Evolutionary conservation across 2,797 vertebrate species (phyloP), one percentile per base, ranked within the genome.

Genomic region (Prunella strophiata): DNA sequence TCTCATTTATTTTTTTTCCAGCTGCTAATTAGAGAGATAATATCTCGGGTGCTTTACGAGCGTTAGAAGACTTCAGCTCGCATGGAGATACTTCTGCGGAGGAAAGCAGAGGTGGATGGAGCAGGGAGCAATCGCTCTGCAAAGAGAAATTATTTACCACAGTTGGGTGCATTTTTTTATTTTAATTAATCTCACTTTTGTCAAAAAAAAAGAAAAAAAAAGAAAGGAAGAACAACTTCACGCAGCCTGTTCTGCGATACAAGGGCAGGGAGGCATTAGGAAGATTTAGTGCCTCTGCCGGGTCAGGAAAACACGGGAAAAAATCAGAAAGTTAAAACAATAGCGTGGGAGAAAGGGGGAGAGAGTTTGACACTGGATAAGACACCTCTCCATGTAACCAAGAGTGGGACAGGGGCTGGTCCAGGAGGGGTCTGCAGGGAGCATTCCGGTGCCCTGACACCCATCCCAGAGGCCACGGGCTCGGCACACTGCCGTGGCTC

Each of bases 1-100:
- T 97, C 58, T 78, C 25, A 52, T 85, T 93, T 96, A 88, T 86
- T 90, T 92, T 94, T 94, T 91, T 82, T 74, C 94, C 91, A 91
- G 88, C 92, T 91, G 95, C 96, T 98, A 97, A 98, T 98, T 97
- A 97, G 90, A 95, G 91, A 89, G 95, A 96, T 97, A 97, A 70
- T 78, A 97, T 97, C 97, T 95, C n/a, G 34, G 96, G 92, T 94
- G 95, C 90, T 97, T 97, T 97, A 93, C 8, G 59, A 98, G 89
- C 86, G 15, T 68, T 86, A 94, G 91, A 96, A 91, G 72, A 96
- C 87, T 96, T 80, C 84, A 67, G 92, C 76, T 91, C 66, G 72
- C 50, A 21, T 62, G 91, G 95, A 97, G 94, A 94, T 76, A 66
- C 92, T 94, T 95, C 76, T 79, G 51, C 77, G 6, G 75, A 13